phyloP scores from a whole-genome alignment of 2,113 vertebrate species.

The Lophochroa leadbeateri region DNA sequence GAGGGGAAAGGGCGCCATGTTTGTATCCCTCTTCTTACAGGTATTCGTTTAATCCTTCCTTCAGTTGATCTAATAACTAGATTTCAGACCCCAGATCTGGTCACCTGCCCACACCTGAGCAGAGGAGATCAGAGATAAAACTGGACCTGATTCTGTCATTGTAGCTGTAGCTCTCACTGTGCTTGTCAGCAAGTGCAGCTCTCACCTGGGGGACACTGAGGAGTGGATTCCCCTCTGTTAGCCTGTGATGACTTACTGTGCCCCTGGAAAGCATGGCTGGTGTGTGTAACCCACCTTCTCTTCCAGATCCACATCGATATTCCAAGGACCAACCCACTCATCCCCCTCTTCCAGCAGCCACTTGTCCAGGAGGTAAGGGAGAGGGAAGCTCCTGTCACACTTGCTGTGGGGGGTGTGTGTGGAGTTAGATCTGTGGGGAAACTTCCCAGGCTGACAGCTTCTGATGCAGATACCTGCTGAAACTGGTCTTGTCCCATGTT shows the following conservation, averaged over 20 bases:
- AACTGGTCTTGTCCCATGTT: background rate
- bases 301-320: constrained; percentile 98
- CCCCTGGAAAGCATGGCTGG: background rate
- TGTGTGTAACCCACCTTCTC: background rate
- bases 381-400: background rate
- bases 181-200: background rate
- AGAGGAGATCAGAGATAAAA: background rate
- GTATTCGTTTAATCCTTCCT: background rate
- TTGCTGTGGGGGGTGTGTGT: background rate
- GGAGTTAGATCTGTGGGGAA: background rate
- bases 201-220: fast-evolving
- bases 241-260: background rate
- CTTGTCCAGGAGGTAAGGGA: constrained; percentile 92
- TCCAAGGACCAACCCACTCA: constrained; percentile 97
- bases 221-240: background rate
- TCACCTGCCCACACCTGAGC: background rate
- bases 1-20: background rate
- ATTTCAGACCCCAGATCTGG: background rate
- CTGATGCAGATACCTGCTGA: background rate
- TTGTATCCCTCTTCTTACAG: background rate
- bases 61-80: background rate
- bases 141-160: background rate
- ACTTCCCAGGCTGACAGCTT: background rate
- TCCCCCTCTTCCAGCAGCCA: constrained; percentile 96
- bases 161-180: background rate